phyloP scores from a whole-genome alignment of 1,140 invertebrate genomes.

The Apis laboriosa region DNA sequence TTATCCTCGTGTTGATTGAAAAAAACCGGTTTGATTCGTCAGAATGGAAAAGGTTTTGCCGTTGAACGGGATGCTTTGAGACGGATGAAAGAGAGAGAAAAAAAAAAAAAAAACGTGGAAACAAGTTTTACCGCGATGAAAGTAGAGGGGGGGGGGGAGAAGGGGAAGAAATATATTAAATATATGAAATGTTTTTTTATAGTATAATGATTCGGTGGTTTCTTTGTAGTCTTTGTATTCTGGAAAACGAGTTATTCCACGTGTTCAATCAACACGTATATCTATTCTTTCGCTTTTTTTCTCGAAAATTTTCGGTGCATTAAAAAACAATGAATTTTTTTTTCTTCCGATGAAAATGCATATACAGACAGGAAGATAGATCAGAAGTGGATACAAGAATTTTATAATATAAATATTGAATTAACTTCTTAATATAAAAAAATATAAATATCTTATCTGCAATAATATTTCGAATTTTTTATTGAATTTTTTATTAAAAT shows the following conservation, averaged over 20 bases:
- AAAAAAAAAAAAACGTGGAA: not conserved
- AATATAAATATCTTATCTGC: too few relatives aligned
- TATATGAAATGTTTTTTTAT: not conserved
- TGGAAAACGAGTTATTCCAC: not conserved
- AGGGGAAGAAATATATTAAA: not conserved
- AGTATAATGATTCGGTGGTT: not conserved
- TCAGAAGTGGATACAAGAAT: too few relatives aligned
- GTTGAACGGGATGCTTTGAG: not conserved
- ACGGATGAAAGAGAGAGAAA: not conserved
- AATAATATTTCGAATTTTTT: too few relatives aligned
- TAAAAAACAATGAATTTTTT: not conserved
- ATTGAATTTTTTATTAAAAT: too few relatives aligned
- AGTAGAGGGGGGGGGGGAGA: not conserved
- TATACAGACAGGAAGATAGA: too few relatives aligned
- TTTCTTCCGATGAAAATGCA: not conserved
- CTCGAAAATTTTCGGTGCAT: not conserved
- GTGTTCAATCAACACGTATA: too few relatives aligned
- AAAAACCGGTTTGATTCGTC: not conserved
- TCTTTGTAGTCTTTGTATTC: conserved; percentile 4
- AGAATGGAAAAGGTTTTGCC: not conserved
- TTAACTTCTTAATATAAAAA: too few relatives aligned
- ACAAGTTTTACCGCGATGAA: not conserved
- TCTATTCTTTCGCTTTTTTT: not conserved
- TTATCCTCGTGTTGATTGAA: not conserved
- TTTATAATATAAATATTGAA: too few relatives aligned